Evolutionary conservation across 2,797 vertebrate species (phyloP).

Genomic region (Arnoldichthys spilopterus): DNA sequence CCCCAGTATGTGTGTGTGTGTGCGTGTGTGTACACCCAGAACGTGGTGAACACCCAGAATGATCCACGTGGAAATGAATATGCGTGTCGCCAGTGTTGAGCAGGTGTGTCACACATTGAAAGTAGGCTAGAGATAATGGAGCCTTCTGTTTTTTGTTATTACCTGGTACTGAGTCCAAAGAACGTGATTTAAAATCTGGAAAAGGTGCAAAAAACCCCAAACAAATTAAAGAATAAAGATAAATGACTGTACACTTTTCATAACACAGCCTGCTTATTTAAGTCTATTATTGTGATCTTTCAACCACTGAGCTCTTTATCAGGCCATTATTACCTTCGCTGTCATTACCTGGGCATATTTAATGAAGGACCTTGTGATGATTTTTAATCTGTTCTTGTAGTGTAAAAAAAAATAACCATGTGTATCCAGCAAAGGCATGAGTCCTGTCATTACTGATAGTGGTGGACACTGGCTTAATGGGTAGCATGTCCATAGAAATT

Average conservation of each 20-base stretch:
- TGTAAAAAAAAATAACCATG: not conserved
- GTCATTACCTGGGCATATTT: not conserved
- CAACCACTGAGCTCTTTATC: not conserved
- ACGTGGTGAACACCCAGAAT: conserved; percentile 2
- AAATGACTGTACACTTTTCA: no score
- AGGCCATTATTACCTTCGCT: no score
- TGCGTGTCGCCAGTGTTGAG: not conserved
- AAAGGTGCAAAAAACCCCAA: no score
- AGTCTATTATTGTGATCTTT: no score
- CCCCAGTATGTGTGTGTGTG: not conserved
- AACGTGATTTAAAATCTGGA: no score
- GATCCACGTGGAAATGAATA: conserved; percentile 29
- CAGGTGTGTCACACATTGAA: conserved; percentile 10
- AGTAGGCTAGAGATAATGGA: not conserved
- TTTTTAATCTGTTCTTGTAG: not conserved
- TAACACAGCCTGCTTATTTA: no score
- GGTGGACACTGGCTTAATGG: not conserved
- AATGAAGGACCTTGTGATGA: no score
- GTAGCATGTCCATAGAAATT: not conserved
- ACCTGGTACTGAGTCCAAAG: no score
- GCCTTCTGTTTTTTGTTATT: not conserved
- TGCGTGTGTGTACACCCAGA: not conserved
- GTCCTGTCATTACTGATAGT: not conserved
- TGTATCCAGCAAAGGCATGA: conserved; percentile 45
- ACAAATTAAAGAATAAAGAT: no score